A percentile compares a stretch with the other conserved stretches of the same genome.
Conservation (phyloP, 2,113 vertebrate genomes). For the Athene noctua region DNA sequence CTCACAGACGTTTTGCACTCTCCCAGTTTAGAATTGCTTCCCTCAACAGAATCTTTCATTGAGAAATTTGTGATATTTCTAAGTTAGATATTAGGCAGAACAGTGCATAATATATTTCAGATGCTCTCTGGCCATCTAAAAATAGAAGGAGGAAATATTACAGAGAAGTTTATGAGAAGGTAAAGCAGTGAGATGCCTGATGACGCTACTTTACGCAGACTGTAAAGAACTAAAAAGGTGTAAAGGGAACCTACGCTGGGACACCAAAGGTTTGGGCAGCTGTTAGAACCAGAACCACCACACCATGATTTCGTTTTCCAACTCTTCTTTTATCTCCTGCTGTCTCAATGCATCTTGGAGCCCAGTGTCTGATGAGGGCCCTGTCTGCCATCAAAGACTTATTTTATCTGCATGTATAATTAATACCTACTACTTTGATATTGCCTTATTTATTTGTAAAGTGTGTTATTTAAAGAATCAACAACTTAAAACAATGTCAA, state of each 20-base stretch:
- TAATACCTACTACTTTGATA: background rate
- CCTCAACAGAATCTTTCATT: background rate
- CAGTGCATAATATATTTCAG: background rate
- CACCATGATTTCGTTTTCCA: background rate
- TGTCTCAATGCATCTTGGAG: background rate
- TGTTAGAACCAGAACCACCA: rapidly evolving
- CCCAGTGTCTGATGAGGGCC: background rate
- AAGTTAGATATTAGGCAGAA: background rate
- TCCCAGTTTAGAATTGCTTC: background rate
- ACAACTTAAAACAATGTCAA: background rate
- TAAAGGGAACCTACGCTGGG: background rate
- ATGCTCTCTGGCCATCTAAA: background rate
- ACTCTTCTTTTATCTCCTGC: background rate
- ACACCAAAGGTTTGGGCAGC: background rate
- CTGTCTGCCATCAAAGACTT: background rate
- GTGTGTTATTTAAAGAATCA: background rate
- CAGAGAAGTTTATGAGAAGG: background rate
- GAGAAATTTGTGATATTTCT: background rate
- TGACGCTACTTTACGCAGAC: background rate
- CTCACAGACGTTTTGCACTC: background rate
- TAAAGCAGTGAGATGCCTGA: background rate
- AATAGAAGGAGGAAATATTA: background rate
- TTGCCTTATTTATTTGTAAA: background rate
- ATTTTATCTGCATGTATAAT: background rate
- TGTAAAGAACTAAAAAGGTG: background rate